Percentiles rank a stretch among this genome's conserved stretches.
These are phyloP conservation scores for Simalia tracyae DNA, from an alignment of 2,797 vertebrate genomes.

Conservation along the genomic window DNA sequence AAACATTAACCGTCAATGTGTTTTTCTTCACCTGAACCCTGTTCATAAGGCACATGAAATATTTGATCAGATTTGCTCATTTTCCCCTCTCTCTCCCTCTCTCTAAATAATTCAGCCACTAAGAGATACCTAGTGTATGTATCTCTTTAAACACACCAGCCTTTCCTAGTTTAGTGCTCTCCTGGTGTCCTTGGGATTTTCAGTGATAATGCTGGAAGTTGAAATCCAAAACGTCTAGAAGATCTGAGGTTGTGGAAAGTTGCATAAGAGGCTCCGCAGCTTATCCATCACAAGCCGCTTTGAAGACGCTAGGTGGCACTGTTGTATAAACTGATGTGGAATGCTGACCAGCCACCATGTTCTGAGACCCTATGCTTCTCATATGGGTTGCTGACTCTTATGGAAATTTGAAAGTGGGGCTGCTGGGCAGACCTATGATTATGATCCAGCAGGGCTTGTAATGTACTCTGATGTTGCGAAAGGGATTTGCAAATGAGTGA, in stretches of 20 bases:
- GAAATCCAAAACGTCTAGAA: neutral
- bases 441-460: neutral
- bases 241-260: neutral
- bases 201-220: neutral
- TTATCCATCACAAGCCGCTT: too few relatives aligned
- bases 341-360: neutral
- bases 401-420: neutral
- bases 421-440: neutral
- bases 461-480: neutral
- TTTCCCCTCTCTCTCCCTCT: neutral
- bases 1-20: neutral
- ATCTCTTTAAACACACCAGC: neutral
- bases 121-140: neutral
- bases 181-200: neutral
- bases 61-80: neutral
- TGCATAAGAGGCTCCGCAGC: neutral
- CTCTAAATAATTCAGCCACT: neutral
- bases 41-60: neutral
- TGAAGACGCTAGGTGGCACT: constrained; percentile 17
- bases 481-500: neutral
- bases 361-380: too few relatives aligned
- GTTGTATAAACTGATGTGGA: neutral
- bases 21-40: neutral
- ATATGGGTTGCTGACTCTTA: neutral
- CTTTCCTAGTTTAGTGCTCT: neutral